phyloP scores from a whole-genome alignment of 2,113 vertebrate genomes.

The Litocranius walleri region DNA sequence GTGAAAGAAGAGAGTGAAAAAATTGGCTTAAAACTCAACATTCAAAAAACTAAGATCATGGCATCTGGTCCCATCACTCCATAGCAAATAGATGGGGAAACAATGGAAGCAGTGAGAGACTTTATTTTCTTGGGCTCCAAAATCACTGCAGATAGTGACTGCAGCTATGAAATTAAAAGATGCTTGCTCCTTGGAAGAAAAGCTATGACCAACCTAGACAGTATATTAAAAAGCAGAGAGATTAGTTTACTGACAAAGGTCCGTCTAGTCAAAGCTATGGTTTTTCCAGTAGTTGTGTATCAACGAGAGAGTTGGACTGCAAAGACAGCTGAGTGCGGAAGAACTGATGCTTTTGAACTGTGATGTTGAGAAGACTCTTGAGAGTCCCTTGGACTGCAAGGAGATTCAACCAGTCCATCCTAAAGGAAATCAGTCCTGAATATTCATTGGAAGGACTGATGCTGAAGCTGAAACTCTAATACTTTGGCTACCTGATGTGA shows the following conservation, averaged over 20 bases:
- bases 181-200: not conserved
- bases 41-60: not conserved
- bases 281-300: not conserved
- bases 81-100: not conserved
- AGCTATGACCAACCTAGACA: not conserved
- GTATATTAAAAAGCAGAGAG: not conserved
- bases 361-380: not conserved
- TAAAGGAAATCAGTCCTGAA: not conserved
- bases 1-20: not conserved
- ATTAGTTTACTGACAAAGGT: not conserved
- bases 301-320: not conserved
- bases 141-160: not conserved
- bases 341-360: not conserved
- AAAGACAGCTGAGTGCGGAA: not conserved
- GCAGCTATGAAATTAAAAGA: not conserved
- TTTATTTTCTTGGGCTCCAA: not conserved
- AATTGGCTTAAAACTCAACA: not conserved
- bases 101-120: not conserved
- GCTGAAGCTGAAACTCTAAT: not conserved
- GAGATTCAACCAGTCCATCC: not conserved
- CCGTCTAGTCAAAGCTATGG: not conserved
- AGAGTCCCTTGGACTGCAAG: not conserved
- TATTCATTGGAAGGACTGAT: not conserved
- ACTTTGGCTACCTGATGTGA: not conserved
- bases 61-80: not conserved